Evolutionary conservation across 2,888 invertebrate genomes (phyloP), one percentile per base, ranked within the genome.

Genomic region (Timema cristinae): DNA sequence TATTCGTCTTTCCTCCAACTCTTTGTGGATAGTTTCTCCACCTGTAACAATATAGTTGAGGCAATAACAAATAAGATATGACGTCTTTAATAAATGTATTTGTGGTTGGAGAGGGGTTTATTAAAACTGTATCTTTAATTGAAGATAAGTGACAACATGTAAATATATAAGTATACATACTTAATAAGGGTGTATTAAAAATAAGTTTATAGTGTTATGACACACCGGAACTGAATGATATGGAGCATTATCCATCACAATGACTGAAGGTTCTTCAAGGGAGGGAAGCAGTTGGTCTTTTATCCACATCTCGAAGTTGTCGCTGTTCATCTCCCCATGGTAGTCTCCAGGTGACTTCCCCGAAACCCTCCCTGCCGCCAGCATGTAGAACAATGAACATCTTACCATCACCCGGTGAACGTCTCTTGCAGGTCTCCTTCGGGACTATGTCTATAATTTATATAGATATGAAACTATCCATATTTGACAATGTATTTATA

Each of bases 241-340:
- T 63, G 63, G n/a, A n/a, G n/a, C n/a, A n/a, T n/a, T n/a, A n/a
- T n/a, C n/a, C n/a, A n/a, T n/a, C n/a, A 63, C 10, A 13, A 16
- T 32, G 47, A 63, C n/a, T 13, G 11, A 47, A 13, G 63, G 47
- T 13, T 63, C 63, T 13, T 6, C 16, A 32, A 63, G 10, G 10
- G 47, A 47, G 9, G 10, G 11, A 16, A 63, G 16, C 6, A 63
- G 47, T 32, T 1, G 32, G 1, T 32, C 48, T 48, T 63, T 32
- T 48, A 63, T 63, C 15, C 63, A 63, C 6, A 5, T 63, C 63
- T 63, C 10, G 63, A 63, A 63, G 13, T 13, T 63, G 6, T 63
- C 47, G 9, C 63, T 5, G 7, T 16, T 63, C 63, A 63, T 63
- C 63, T 63, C 47, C 16, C 47, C 63, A 15, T 63, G 63, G 63